Conservation (phyloP, 2,113 vertebrate species). For the Otis tarda region DNA sequence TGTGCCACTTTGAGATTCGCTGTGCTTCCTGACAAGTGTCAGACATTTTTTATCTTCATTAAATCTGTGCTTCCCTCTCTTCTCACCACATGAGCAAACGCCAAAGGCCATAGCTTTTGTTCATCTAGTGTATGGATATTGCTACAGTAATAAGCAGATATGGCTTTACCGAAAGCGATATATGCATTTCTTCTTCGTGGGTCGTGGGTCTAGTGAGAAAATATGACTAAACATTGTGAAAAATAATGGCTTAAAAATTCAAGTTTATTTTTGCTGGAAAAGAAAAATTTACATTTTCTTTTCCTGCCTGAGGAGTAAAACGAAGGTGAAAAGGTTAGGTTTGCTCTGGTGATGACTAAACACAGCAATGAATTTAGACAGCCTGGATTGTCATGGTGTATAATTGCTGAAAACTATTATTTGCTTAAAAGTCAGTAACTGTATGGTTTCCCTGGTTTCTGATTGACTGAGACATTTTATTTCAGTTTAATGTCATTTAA, state of each 20-base stretch:
- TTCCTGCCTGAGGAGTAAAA: background rate
- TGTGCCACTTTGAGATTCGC: background rate
- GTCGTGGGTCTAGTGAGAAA: background rate
- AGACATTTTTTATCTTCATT: background rate
- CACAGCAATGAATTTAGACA: background rate
- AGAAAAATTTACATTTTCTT: background rate
- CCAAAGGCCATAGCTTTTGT: background rate
- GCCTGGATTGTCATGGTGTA: background rate
- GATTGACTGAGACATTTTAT: slow-evolving; percentile 32
- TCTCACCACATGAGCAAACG: background rate
- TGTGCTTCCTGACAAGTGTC: background rate
- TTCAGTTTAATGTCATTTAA: slow-evolving; percentile 3
- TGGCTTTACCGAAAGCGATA: background rate
- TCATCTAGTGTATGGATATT: background rate
- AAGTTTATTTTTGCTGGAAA: background rate
- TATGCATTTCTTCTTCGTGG: background rate
- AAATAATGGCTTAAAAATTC: background rate
- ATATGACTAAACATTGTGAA: background rate
- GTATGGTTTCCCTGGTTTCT: background rate
- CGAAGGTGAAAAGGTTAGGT: background rate
- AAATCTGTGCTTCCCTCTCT: background rate
- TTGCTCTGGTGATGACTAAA: background rate
- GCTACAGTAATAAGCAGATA: background rate
- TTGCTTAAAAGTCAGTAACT: slow-evolving; percentile 3
- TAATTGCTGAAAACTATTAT: slow-evolving; percentile 17